phyloP scores from a whole-genome alignment of 2,113 vertebrate species.

The Oncorhynchus keta region DNA sequence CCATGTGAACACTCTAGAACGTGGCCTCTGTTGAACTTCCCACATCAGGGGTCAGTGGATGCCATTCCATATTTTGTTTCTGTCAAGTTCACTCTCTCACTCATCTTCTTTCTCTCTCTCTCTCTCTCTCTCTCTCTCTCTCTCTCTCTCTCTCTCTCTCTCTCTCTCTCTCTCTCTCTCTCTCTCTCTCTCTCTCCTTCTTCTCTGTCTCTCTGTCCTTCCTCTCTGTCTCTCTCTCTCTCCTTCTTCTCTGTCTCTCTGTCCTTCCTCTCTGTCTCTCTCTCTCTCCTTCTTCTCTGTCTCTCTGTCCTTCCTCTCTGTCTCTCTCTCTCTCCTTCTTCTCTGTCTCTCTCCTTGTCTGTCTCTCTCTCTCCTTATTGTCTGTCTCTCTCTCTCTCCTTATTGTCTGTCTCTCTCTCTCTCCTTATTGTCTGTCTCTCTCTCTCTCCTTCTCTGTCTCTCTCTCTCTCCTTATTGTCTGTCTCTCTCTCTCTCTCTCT shows the following conservation, averaged over 20 bases:
- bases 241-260: constrained; percentile 1
- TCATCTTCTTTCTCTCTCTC: not conserved
- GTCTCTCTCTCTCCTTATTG: constrained; percentile 8
- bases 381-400: not conserved
- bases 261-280: not conserved
- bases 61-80: not conserved
- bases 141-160: not conserved
- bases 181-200: not conserved
- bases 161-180: not conserved
- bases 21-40: not conserved
- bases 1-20: too few species aligned
- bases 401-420: not conserved
- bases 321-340: constrained; percentile 13
- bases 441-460: constrained; percentile 8
- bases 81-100: not conserved
- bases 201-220: constrained; percentile 31
- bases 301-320: constrained; percentile 22
- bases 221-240: not conserved
- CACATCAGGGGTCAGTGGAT: not conserved
- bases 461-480: not conserved
- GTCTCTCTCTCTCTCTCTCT: constrained; percentile 30
- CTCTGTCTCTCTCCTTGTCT: not conserved
- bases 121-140: constrained; percentile 26
- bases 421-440: not conserved
- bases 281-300: constrained; percentile 1